Percentiles rank a stretch among this genome's conserved stretches.
These are phyloP conservation scores for Brassicogethes aeneus DNA, from an alignment of 2,888 invertebrate genomes.

Conservation along the genomic window DNA sequence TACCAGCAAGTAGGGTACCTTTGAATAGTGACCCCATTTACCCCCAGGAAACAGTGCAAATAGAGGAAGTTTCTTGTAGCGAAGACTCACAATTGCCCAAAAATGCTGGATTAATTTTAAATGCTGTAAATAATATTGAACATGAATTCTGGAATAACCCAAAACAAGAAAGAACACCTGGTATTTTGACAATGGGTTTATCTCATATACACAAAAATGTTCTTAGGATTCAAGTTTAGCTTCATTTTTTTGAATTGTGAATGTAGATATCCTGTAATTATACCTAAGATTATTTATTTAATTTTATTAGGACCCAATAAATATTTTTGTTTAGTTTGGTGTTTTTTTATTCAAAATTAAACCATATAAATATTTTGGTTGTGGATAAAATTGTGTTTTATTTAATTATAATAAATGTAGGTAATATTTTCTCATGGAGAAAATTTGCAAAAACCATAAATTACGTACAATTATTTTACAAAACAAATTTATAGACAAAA, in stretches of 20 bases:
- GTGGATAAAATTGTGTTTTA: too few species aligned
- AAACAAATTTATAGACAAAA: too few species aligned
- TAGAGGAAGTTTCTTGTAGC: background rate
- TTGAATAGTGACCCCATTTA: too few species aligned
- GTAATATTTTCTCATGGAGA: too few species aligned
- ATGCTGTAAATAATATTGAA: conserved; percentile 27
- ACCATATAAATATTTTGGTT: too few species aligned
- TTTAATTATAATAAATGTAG: too few species aligned
- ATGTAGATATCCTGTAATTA: too few species aligned
- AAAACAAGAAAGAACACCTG: conserved; percentile 19
- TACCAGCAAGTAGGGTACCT: conserved; percentile 4
- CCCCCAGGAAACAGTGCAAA: too few species aligned
- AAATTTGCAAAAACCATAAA: too few species aligned
- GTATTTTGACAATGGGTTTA: conserved; percentile 29
- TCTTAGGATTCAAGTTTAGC: background rate
- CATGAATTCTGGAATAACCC: conserved; percentile 27
- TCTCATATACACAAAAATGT: conserved; percentile 26
- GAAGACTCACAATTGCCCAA: conserved; percentile 1
- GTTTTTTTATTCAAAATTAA: too few species aligned
- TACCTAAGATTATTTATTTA: background rate
- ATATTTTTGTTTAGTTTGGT: background rate
- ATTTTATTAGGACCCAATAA: background rate
- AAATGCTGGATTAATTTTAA: conserved; percentile 21
- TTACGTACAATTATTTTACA: too few species aligned
- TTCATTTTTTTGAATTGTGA: too few species aligned